These are phyloP conservation scores for Thymallus thymallus DNA, from an alignment of 2,113 vertebrate species.

Conservation along the genomic window DNA sequence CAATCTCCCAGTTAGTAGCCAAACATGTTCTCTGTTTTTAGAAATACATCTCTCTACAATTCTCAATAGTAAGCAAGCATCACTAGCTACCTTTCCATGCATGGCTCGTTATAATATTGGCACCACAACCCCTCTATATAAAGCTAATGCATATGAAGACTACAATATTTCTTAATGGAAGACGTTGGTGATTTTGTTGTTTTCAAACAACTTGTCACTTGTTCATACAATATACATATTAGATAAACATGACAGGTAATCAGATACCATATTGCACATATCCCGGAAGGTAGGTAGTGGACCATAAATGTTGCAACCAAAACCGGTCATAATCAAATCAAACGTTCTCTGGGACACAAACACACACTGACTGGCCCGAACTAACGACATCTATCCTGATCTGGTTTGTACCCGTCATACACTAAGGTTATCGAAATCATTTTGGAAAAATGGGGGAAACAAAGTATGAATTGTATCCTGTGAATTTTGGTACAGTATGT, in stretches of 20 bases:
- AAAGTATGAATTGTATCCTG: too few species aligned
- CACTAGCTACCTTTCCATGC: slow-evolving; percentile 94
- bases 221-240: slow-evolving; percentile 97
- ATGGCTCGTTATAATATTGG: slow-evolving; percentile 86
- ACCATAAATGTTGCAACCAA: slow-evolving; percentile 7
- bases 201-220: slow-evolving; percentile 99
- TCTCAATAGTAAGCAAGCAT: slow-evolving; percentile 80
- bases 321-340: not conserved
- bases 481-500: too few species aligned
- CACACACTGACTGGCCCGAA: not conserved
- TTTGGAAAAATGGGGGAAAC: too few species aligned
- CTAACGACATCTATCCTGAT: too few species aligned
- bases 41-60: slow-evolving; percentile 55
- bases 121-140: slow-evolving; percentile 88
- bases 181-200: slow-evolving; percentile 99
- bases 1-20: too few species aligned
- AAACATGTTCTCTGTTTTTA: slow-evolving; percentile 11
- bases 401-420: not conserved
- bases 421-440: too few species aligned
- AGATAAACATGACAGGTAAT: slow-evolving; percentile 73
- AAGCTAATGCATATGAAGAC: slow-evolving; percentile 95
- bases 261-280: slow-evolving; percentile 91
- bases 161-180: slow-evolving; percentile 98
- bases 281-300: slow-evolving; percentile 54
- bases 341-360: not conserved